Evolutionary conservation across 2,113 vertebrate species (phyloP), one percentile per base, ranked within the genome.

Genomic region (Dasyprocta punctata): DNA sequence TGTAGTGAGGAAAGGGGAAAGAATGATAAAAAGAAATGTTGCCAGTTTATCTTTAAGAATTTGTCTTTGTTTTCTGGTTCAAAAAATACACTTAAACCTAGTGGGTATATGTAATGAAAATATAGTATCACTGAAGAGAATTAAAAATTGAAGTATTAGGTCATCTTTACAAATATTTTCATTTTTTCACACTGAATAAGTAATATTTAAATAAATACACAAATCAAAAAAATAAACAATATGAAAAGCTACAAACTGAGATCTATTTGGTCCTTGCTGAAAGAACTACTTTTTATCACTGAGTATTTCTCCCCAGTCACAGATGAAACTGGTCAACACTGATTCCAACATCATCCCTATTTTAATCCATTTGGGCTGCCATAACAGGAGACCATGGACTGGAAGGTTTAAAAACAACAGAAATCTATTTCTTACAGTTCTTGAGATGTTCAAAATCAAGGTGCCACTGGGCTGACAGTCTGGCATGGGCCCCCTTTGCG

Each of bases 141-240:
- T 47, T 95, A 67, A 63, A 89, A 95, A 94, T 52, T 54, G 22
- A 95, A 93, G 54, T 56, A 71, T 78, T 90, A 41, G 56, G 47
- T 94, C 69, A 75, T 65, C 75, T 91, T 71, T 90, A 71, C 19
- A 83, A 88, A 80, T 85, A 86, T 91, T 84, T 94, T 87, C 73
- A 73, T 83, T 92, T 94, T 47, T 17, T 73, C 26, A 4, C 49
- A 69, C 41, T 80, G 38, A 96, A 90, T 81, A 63, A 61, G 47
- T 85, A 90, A 61, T 93, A 47, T 24, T 61, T 52, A 86, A 71
- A 60, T 80, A 86, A 92, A 69, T 77, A 82, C 60, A 67, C 44
- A 85, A 78, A 92, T 54, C 33, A 63, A 69, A 36, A 47, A 81
- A 65, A 90, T n/a, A n/a, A n/a, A 77, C 83, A 92, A 78, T 71